Conservation (phyloP, 2,113 vertebrate genomes). For the Scomber colias region DNA sequence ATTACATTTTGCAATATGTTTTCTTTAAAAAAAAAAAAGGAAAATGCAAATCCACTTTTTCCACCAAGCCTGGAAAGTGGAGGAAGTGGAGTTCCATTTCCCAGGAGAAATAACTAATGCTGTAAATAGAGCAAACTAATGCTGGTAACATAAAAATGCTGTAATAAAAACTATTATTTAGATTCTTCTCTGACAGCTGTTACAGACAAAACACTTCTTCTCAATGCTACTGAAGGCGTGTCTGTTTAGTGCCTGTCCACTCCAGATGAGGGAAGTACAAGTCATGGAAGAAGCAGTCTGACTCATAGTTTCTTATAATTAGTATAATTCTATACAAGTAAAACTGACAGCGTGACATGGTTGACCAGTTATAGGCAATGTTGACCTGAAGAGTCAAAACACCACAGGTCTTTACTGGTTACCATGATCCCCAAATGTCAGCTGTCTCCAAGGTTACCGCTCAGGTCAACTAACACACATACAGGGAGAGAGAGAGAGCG, state of each 20-base stretch:
- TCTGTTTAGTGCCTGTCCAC: neutral
- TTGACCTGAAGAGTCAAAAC: conserved; percentile 30
- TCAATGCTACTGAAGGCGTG: neutral
- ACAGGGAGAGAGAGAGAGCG: neutral
- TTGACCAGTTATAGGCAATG: conserved; percentile 10
- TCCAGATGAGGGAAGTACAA: conserved; percentile 13
- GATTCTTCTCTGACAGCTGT: neutral
- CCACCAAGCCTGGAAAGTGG: no score
- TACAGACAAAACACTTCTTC: neutral
- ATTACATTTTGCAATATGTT: neutral
- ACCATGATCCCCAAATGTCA: conserved; percentile 48
- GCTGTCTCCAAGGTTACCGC: conserved; percentile 48
- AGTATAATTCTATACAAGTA: conserved; percentile 20
- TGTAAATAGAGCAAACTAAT: neutral
- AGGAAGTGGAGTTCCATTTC: neutral
- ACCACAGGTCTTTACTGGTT: conserved; percentile 14
- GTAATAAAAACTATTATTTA: neutral
- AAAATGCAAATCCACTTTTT: neutral
- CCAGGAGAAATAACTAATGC: neutral
- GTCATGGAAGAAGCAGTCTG: conserved; percentile 20
- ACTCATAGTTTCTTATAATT: conserved; percentile 30
- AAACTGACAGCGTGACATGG: no score
- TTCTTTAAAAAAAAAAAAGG: neutral
- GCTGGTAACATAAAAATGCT: neutral
- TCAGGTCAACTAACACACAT: conserved; percentile 53